A percentile compares a stretch with the other conserved stretches of the same genome.
phyloP scores from a whole-genome alignment of 2,113 vertebrate genomes.

The Brachionichthys hirsutus region DNA sequence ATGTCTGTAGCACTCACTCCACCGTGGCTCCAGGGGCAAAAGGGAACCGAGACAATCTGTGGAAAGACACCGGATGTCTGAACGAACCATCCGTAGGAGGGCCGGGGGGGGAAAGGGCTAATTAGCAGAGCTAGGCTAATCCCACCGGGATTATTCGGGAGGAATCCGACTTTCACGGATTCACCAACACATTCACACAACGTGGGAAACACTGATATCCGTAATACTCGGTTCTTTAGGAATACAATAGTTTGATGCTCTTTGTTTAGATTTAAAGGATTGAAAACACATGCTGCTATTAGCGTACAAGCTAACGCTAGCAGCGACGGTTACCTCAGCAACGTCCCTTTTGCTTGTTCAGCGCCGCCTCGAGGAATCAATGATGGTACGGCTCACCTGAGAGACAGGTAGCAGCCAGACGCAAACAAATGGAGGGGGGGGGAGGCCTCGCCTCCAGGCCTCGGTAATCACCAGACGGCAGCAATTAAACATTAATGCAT shows the following conservation, averaged over 20 bases:
- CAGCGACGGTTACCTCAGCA: too few relatives aligned
- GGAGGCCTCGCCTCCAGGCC: constrained; percentile 51
- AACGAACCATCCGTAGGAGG: constrained; percentile 23
- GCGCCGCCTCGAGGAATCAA: too few relatives aligned
- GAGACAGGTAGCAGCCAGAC: constrained; percentile 4
- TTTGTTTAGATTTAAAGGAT: too few relatives aligned
- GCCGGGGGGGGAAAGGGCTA: constrained; percentile 48
- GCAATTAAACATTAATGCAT: constrained; percentile 80
- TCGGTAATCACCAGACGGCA: constrained; percentile 74
- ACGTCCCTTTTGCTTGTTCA: too few relatives aligned
- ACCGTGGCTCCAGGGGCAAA: constrained; percentile 24
- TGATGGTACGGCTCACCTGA: too few relatives aligned
- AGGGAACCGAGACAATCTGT: constrained; percentile 45
- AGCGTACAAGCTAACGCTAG: too few relatives aligned
- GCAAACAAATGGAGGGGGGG: constrained; percentile 3
- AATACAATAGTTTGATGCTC: too few relatives aligned
- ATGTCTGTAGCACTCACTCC: constrained; percentile 41
- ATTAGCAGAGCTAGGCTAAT: constrained; percentile 20
- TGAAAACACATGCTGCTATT: too few relatives aligned
- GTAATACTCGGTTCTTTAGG: too few relatives aligned
- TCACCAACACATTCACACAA: too few relatives aligned
- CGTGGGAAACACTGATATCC: too few relatives aligned
- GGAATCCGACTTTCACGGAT: constrained; percentile 11
- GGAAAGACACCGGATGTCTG: constrained; percentile 21
- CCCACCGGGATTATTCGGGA: constrained; percentile 6